These are phyloP conservation scores for Bettongia penicillata DNA, from an alignment of 2,113 vertebrate species.

Conservation along the genomic window DNA sequence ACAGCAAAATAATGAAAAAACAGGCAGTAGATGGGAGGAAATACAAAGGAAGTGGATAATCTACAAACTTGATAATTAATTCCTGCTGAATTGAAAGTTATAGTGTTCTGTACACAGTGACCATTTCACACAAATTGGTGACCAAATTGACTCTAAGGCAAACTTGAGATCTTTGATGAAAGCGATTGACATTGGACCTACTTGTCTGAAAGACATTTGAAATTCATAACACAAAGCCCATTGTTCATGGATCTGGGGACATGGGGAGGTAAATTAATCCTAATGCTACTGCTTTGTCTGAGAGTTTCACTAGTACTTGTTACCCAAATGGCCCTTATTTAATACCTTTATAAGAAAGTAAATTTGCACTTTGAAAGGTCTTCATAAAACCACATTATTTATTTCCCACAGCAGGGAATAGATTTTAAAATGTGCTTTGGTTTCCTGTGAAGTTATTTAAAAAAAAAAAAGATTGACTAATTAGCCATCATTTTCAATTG, in stretches of 20 bases:
- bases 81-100: not conserved
- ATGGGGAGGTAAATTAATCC: slow-evolving; percentile 45
- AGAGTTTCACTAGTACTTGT: slow-evolving; percentile 24
- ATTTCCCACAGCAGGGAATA: slow-evolving; percentile 14
- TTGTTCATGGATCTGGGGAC: slow-evolving; percentile 20
- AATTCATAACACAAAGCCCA: slow-evolving; percentile 29
- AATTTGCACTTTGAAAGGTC: slow-evolving; percentile 21
- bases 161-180: not conserved
- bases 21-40: not conserved
- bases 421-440: slow-evolving; percentile 40
- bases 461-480: not conserved
- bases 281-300: not conserved
- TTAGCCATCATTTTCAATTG: slow-evolving; percentile 39
- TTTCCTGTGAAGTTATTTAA: slow-evolving; percentile 32
- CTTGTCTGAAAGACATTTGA: slow-evolving; percentile 41
- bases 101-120: not conserved
- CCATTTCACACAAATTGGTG: not conserved
- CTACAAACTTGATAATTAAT: not conserved
- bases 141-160: not conserved
- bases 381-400: slow-evolving; percentile 43
- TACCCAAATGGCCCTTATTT: slow-evolving; percentile 6
- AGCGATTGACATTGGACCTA: not conserved
- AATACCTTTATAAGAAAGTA: slow-evolving; percentile 42
- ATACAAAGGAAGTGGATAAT: slow-evolving; percentile 1
- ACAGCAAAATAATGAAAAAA: not conserved